phyloP scores from a whole-genome alignment of 2,797 vertebrate genomes.

The Artibeus jamaicensis region DNA sequence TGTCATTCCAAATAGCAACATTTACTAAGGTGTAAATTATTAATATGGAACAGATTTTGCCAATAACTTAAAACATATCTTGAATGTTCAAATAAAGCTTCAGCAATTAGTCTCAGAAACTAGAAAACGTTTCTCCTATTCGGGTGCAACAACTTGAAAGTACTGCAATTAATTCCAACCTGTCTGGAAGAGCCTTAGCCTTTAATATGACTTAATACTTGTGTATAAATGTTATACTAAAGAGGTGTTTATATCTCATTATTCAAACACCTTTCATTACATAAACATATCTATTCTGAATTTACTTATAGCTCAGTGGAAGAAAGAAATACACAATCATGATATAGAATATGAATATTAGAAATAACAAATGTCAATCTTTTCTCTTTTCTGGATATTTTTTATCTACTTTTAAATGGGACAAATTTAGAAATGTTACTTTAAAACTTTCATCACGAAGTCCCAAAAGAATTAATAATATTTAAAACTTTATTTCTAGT shows the following conservation, averaged over 20 bases:
- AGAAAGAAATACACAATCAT: not conserved
- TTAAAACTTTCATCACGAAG: not conserved
- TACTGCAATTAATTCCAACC: not conserved
- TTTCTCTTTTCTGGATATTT: not conserved
- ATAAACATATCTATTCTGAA: not conserved
- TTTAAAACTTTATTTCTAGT: conserved; percentile 21
- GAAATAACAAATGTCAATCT: not conserved
- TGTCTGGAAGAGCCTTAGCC: not conserved
- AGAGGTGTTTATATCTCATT: not conserved
- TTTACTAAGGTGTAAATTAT: conserved; percentile 6
- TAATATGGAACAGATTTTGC: conserved; percentile 7
- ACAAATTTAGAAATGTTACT: not conserved
- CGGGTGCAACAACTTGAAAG: not conserved
- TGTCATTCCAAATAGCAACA: not conserved
- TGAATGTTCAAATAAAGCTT: conserved; percentile 21
- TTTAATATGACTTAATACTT: not conserved
- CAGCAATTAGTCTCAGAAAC: conserved; percentile 6
- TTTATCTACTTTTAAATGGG: not conserved
- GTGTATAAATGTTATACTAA: not conserved
- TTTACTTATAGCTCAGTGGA: not conserved
- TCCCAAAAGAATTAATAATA: not conserved
- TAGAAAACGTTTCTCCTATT: not conserved
- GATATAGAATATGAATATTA: not conserved
- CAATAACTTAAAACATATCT: not conserved
- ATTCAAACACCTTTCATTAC: not conserved